These are phyloP conservation scores for Lithosia quadra DNA, from an alignment of 2,888 invertebrate genomes.

Conservation along the genomic window DNA sequence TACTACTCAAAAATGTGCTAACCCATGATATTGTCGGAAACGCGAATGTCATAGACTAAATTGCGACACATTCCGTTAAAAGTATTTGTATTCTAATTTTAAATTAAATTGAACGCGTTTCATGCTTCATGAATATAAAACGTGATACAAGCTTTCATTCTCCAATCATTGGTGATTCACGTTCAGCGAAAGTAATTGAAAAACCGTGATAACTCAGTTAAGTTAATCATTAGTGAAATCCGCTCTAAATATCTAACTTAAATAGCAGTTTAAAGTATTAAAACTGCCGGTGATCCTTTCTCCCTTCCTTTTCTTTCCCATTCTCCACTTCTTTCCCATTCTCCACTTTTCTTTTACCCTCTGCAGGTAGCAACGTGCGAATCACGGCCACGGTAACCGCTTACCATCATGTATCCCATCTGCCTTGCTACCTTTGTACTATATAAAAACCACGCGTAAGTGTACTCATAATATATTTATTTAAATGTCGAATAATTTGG, in stretches of 20 bases:
- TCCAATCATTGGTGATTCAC: no score
- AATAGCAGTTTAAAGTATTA: neutral
- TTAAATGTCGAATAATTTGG: neutral
- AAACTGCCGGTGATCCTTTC: neutral
- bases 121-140: no score
- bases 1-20: no score
- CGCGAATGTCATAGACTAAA: no score
- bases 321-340: neutral
- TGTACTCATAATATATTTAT: slow-evolving; percentile 1
- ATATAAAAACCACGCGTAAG: neutral
- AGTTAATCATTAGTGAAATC: neutral
- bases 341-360: neutral
- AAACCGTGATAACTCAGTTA: neutral
- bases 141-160: no score
- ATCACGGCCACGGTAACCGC: neutral
- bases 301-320: slow-evolving; percentile 1
- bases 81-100: no score
- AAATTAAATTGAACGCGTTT: no score
- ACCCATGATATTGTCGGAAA: no score
- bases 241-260: neutral
- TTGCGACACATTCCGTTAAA: no score
- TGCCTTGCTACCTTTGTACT: slow-evolving; percentile 7
- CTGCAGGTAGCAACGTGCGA: neutral
- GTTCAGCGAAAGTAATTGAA: no score
- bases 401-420: neutral